phyloP scores from a whole-genome alignment of 2,888 invertebrate genomes.

The Orthonevra nobilis region DNA sequence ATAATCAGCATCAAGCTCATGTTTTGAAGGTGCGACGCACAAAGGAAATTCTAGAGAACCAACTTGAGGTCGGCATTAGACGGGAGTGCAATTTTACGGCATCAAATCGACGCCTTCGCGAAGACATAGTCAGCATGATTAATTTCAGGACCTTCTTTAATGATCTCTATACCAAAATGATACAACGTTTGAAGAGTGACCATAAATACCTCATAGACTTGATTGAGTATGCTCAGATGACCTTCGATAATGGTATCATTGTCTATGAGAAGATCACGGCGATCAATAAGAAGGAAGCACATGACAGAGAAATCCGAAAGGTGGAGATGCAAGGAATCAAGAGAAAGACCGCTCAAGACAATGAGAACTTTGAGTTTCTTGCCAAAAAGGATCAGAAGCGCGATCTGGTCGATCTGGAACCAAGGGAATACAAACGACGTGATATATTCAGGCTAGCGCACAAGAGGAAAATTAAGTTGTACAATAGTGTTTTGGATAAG shows the following conservation, averaged over 20 bases:
- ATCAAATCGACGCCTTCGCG: conserved; percentile 75
- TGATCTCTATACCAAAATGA: conserved; percentile 77
- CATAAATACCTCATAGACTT: conserved; percentile 78
- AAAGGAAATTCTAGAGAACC: conserved; percentile 76
- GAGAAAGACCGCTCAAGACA: conserved; percentile 76
- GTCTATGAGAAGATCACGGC: conserved; percentile 77
- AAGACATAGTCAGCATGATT: conserved; percentile 76
- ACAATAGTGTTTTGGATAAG: conserved; percentile 76
- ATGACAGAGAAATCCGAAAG: conserved; percentile 75
- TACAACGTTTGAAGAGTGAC: conserved; percentile 77
- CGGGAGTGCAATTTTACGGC: conserved; percentile 77
- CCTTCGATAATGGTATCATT: conserved; percentile 77
- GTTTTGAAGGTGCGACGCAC: conserved; percentile 74
- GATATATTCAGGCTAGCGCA: conserved; percentile 76
- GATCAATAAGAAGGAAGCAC: conserved; percentile 74
- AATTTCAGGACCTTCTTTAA: conserved; percentile 77
- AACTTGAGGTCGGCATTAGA: conserved; percentile 76
- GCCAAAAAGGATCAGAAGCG: conserved; percentile 75
- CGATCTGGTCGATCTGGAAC: conserved; percentile 75
- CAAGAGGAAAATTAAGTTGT: conserved; percentile 76
- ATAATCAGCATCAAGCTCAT: conserved; percentile 76
- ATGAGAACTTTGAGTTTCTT: conserved; percentile 75
- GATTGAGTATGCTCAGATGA: conserved; percentile 77
- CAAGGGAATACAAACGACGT: conserved; percentile 77
- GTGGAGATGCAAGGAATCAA: conserved; percentile 78